Conservation (phyloP, 2,797 vertebrate genomes). For the Halcyon smyrnensis region DNA sequence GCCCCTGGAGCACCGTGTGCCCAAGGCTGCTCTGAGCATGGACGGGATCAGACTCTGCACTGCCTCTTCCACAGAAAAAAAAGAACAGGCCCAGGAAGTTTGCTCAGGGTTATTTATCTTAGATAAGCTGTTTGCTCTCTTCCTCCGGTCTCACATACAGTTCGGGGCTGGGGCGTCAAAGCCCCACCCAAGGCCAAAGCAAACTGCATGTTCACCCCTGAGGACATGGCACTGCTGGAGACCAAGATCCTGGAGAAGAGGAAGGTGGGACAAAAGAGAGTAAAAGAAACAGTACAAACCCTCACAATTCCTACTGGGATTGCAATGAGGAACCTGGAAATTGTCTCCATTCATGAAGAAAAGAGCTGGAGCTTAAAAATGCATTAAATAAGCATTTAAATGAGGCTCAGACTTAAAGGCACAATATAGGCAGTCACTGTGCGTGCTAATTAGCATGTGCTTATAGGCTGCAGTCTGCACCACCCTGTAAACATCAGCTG, state of each 20-base stretch:
- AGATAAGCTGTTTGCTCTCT: constrained; percentile 60
- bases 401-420: background rate
- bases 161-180: background rate
- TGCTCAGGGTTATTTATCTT: constrained; percentile 49
- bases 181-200: background rate
- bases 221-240: background rate
- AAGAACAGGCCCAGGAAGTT: constrained; percentile 56
- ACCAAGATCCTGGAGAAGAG: background rate
- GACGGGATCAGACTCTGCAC: fast-evolving
- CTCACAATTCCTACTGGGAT: background rate
- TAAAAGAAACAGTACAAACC: background rate
- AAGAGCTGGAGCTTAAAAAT: background rate
- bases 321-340: background rate
- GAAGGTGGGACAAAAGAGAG: background rate
- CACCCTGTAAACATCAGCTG: background rate
- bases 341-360: background rate
- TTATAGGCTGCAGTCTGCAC: background rate
- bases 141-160: background rate
- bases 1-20: background rate
- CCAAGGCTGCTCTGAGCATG: fast-evolving
- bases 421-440: fast-evolving
- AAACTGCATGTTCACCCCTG: background rate
- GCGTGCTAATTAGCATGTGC: background rate
- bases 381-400: background rate
- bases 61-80: background rate